phyloP scores from a whole-genome alignment of 2,888 invertebrate species.

The Caenorhabditis drosophilae region DNA sequence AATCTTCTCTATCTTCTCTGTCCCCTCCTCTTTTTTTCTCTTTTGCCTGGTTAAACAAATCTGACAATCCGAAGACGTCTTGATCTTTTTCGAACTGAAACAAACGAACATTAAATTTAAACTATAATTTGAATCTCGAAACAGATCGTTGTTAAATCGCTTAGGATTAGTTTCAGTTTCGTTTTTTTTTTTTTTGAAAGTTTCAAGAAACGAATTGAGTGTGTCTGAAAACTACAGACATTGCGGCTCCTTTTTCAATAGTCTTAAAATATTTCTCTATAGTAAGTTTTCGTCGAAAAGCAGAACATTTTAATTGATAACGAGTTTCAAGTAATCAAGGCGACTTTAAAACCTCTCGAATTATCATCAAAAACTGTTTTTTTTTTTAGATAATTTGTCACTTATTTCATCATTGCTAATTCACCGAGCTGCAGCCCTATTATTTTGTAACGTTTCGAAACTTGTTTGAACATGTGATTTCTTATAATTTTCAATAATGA shows the following conservation, averaged over 20 bases:
- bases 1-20: conserved; percentile 30
- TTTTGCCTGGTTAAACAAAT: conserved; percentile 93
- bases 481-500: not conserved
- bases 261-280: too few species aligned
- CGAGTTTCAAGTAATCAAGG: too few species aligned
- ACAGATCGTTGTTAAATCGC: not conserved
- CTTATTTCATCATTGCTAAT: not conserved
- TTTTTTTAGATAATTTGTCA: too few species aligned
- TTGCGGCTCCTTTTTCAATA: too few species aligned
- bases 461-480: too few species aligned
- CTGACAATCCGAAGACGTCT: conserved; percentile 97
- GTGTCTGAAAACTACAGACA: too few species aligned
- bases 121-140: not conserved
- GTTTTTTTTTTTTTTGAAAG: too few species aligned
- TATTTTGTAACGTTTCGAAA: not conserved
- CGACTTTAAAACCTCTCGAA: too few species aligned
- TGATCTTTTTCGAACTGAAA: conserved; percentile 73
- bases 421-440: not conserved
- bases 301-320: too few species aligned
- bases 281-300: too few species aligned
- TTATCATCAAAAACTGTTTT: too few species aligned
- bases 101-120: not conserved
- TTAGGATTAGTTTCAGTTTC: not conserved
- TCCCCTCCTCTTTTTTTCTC: conserved; percentile 44
- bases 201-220: too few species aligned